These are phyloP conservation scores for Phalacrocorax aristotelis DNA, from an alignment of 2,113 vertebrate species.

Conservation along the genomic window DNA sequence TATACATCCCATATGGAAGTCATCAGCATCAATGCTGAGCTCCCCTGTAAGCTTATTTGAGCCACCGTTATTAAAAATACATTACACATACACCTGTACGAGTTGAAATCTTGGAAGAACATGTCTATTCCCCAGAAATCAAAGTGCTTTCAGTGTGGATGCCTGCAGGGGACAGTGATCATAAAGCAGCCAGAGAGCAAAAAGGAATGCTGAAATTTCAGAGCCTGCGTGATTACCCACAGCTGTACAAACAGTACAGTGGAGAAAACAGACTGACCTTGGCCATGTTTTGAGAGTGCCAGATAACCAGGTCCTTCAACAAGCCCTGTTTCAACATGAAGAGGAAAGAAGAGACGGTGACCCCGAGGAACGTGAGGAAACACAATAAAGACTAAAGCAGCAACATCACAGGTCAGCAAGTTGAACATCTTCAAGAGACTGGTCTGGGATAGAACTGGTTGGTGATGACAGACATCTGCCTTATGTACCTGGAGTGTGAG, in stretches of 20 bases:
- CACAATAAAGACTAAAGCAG: neutral
- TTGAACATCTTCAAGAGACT: neutral
- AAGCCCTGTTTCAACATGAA: constrained; percentile 23
- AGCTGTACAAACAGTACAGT: constrained; percentile 64
- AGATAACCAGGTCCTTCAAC: constrained; percentile 55
- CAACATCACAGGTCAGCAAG: neutral
- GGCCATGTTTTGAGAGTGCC: constrained; percentile 58
- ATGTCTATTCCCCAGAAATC: constrained; percentile 1
- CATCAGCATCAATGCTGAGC: constrained; percentile 10
- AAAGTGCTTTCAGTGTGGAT: neutral
- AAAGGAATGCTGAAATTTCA: constrained; percentile 62
- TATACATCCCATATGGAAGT: constrained; percentile 1
- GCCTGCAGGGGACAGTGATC: constrained; percentile 32
- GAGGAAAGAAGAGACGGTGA: constrained; percentile 14
- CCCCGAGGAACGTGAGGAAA: neutral
- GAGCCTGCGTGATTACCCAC: constrained; percentile 48
- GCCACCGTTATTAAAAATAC: neutral
- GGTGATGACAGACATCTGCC: neutral
- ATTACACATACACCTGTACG: constrained; percentile 42
- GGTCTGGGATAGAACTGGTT: neutral
- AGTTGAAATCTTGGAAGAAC: constrained; percentile 22
- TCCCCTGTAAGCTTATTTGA: constrained; percentile 25
- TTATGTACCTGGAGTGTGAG: neutral
- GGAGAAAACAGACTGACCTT: constrained; percentile 64
- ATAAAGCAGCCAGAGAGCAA: constrained; percentile 31